Conservation (phyloP, 2,888 invertebrate genomes). For the Polylopha cassiicola region DNA sequence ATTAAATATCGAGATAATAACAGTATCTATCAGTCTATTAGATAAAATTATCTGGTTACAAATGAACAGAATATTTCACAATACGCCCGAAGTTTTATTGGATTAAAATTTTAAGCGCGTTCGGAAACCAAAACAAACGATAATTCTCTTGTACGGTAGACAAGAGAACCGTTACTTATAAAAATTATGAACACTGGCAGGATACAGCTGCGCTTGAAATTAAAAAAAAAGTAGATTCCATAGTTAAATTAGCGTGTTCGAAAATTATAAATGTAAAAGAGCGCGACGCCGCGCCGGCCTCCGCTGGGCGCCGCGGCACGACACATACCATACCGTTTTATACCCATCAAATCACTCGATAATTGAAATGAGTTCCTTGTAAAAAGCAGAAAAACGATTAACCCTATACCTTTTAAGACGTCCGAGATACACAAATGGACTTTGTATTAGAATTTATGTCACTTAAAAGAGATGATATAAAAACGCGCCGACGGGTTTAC, state of each 20-base stretch:
- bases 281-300: conserved; percentile 57
- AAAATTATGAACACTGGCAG: conserved; percentile 57
- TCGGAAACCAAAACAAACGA: too few relatives aligned
- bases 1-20: conserved; percentile 29
- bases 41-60: conserved; percentile 21
- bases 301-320: conserved; percentile 67
- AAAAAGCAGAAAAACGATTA: conserved; percentile 77
- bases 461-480: conserved; percentile 74
- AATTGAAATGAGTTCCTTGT: conserved; percentile 78
- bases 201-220: conserved; percentile 59
- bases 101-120: too few relatives aligned
- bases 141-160: conserved; percentile 9
- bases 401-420: conserved; percentile 75
- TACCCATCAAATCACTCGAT: conserved; percentile 73
- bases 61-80: conserved; percentile 14
- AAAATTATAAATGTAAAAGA: conserved; percentile 57
- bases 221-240: conserved; percentile 51
- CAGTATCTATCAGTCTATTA: conserved; percentile 24
- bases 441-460: conserved; percentile 78
- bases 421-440: conserved; percentile 77
- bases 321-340: conserved; percentile 70
- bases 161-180: conserved; percentile 48
- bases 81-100: too few relatives aligned
- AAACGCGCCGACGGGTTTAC: conserved; percentile 75
- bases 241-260: conserved; percentile 74